Conservation (phyloP, 2,113 vertebrate species). For the Azemiops feae region DNA sequence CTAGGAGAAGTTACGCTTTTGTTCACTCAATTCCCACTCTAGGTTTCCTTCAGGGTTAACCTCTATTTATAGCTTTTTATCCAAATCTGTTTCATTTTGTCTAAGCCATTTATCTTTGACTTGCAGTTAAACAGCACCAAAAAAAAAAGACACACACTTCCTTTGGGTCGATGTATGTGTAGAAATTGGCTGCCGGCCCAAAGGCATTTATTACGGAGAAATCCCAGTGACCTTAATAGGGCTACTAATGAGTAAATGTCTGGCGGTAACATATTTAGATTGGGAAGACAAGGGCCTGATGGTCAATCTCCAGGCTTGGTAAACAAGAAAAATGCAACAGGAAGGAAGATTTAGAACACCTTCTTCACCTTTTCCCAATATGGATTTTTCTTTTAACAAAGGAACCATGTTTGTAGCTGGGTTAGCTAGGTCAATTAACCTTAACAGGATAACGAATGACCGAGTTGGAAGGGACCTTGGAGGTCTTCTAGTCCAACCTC, state of each 20-base stretch:
- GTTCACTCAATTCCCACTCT: background rate
- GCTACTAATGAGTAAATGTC: background rate
- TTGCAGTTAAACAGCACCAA: background rate
- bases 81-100: background rate
- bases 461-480: background rate
- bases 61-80: background rate
- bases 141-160: background rate
- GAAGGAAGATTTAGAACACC: background rate
- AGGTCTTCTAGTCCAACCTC: background rate
- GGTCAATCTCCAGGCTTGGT: background rate
- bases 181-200: background rate
- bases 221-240: background rate
- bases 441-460: background rate
- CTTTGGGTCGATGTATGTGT: background rate
- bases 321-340: background rate
- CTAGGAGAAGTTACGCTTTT: background rate
- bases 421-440: constrained; percentile 29
- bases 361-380: background rate
- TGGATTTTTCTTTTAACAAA: constrained; percentile 37
- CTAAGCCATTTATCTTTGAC: background rate
- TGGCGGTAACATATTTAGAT: background rate
- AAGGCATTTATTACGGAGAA: background rate
- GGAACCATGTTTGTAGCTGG: constrained; percentile 50
- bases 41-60: background rate
- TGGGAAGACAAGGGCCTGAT: background rate